phyloP scores from a whole-genome alignment of 2,888 invertebrate genomes.

The Clivina fossor region DNA sequence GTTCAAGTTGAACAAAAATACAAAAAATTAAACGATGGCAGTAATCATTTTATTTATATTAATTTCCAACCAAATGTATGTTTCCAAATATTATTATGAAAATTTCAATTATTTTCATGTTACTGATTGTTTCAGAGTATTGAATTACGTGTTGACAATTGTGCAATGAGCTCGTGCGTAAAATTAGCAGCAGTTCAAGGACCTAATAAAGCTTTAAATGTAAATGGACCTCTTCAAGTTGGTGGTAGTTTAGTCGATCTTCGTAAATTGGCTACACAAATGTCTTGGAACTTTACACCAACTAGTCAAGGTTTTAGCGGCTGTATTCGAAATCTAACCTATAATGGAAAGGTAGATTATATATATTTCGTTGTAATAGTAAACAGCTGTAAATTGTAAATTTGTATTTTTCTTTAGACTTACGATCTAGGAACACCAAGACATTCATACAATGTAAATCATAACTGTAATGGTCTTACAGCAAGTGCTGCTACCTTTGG shows the following conservation, averaged over 20 bases:
- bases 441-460: slow-evolving; percentile 67
- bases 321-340: slow-evolving; percentile 88
- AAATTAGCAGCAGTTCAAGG: slow-evolving; percentile 46
- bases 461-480: slow-evolving; percentile 72
- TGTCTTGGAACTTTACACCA: slow-evolving; percentile 72
- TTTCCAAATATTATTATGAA: slow-evolving; percentile 8
- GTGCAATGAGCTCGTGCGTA: slow-evolving; percentile 48
- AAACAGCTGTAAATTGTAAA: slow-evolving; percentile 6
- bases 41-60: slow-evolving; percentile 85
- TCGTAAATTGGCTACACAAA: slow-evolving; percentile 60
- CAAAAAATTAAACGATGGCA: slow-evolving; percentile 78
- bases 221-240: slow-evolving; percentile 87
- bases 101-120: slow-evolving; percentile 54
- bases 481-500: slow-evolving; percentile 80
- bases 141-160: slow-evolving; percentile 47
- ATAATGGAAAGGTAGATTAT: slow-evolving; percentile 68
- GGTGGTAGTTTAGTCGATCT: slow-evolving; percentile 74
- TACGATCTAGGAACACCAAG: slow-evolving; percentile 88
- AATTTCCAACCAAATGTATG: slow-evolving; percentile 53
- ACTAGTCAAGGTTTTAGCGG: slow-evolving; percentile 75
- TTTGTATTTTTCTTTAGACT: slow-evolving; percentile 56
- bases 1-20: slow-evolving; percentile 68
- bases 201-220: slow-evolving; percentile 52
- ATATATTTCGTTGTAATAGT: slow-evolving; percentile 10
- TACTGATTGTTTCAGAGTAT: slow-evolving; percentile 55